phyloP scores from a whole-genome alignment of 2,113 vertebrate genomes.

The Lates calcarifer region DNA sequence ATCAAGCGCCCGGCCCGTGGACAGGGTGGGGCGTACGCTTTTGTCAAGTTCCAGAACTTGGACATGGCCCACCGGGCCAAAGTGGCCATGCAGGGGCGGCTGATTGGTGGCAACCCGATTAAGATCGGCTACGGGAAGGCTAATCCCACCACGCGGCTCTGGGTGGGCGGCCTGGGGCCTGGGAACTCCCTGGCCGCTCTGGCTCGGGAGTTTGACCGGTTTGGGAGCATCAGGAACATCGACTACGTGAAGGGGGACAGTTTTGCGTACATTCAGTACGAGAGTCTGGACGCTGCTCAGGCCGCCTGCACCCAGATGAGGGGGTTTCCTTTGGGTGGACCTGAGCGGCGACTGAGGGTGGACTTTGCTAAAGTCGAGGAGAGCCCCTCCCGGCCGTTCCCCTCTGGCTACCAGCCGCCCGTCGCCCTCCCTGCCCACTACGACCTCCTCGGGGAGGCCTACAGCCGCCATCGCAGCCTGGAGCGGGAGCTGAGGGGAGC shows the following conservation, averaged over 20 bases:
- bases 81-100: conserved; percentile 96
- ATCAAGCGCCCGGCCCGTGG: conserved; percentile 94
- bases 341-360: conserved; percentile 92
- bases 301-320: conserved; percentile 97
- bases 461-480: conserved; percentile 89
- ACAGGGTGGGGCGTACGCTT: conserved; percentile 95
- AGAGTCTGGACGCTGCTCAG: conserved; percentile 95
- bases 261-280: conserved; percentile 98
- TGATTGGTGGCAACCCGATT: conserved; percentile 94
- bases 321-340: conserved; percentile 93
- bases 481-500: conserved; percentile 92
- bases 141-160: conserved; percentile 96
- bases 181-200: conserved; percentile 93
- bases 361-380: conserved; percentile 98
- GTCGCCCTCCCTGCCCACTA: conserved; percentile 88
- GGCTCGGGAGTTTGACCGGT: conserved; percentile 96
- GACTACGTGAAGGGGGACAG: conserved; percentile 98
- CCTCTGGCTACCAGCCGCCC: conserved; percentile 88
- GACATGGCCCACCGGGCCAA: conserved; percentile 99
- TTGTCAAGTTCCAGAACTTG: conserved; percentile 98
- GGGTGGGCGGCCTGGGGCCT: conserved; percentile 95
- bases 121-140: conserved; percentile 98
- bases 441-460: conserved; percentile 90
- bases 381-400: conserved; percentile 80
- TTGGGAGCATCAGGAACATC: conserved; percentile 96